Percentiles rank a stretch among this genome's conserved stretches.
phyloP scores from a whole-genome alignment of 1,140 invertebrate species.

The Muscidifurax raptorellus region DNA sequence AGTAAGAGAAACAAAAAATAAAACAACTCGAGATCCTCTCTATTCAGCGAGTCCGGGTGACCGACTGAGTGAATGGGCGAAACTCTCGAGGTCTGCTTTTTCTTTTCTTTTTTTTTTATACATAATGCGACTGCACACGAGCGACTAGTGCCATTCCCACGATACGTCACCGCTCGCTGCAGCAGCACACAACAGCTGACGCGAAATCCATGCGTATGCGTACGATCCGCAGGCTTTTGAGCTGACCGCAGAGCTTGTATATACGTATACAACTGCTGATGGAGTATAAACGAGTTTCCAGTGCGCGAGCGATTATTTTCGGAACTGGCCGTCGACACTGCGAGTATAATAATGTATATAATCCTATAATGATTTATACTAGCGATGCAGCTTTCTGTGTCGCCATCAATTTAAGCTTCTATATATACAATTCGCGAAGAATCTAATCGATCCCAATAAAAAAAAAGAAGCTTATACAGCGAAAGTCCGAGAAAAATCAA shows the following conservation, averaged over 20 bases:
- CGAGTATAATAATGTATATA: background rate
- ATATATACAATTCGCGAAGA: background rate
- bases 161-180: slow-evolving; percentile 63
- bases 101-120: background rate
- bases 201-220: slow-evolving; percentile 6
- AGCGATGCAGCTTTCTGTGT: too few species aligned
- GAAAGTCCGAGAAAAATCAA: background rate
- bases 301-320: background rate
- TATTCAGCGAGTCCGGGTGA: slow-evolving; percentile 3
- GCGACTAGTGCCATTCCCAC: slow-evolving; percentile 62
- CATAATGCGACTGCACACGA: slow-evolving; percentile 34
- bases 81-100: slow-evolving; percentile 22
- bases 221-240: background rate
- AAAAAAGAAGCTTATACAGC: background rate
- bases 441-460: background rate
- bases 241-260: slow-evolving; percentile 24
- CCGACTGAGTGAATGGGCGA: slow-evolving; percentile 2
- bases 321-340: background rate
- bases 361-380: too few species aligned
- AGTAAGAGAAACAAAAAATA: background rate
- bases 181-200: slow-evolving; percentile 49
- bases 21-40: slow-evolving; percentile 20
- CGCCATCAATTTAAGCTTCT: too few species aligned
- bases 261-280: background rate
- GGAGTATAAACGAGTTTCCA: slow-evolving; percentile 13